phyloP scores from a whole-genome alignment of 2,888 invertebrate species.

The Aspidiotus rigidus region DNA sequence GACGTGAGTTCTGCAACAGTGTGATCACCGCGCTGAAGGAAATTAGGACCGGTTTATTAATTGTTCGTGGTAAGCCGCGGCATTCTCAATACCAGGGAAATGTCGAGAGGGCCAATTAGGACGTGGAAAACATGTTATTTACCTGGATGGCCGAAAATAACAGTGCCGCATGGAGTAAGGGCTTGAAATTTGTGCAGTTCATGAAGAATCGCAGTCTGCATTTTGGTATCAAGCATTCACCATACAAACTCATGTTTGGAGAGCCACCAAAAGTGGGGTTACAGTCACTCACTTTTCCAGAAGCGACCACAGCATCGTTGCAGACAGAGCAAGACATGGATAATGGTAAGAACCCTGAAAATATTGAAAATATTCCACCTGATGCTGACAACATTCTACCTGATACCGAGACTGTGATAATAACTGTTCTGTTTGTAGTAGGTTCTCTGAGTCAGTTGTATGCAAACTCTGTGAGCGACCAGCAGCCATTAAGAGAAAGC shows the following conservation, averaged over 20 bases:
- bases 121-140: not conserved
- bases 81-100: not conserved
- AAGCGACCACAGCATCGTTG: not conserved
- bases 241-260: not conserved
- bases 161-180: not conserved
- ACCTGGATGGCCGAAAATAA: not conserved
- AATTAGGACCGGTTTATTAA: not conserved
- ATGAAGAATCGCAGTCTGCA: no score
- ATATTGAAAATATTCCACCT: not conserved
- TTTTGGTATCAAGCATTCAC: not conserved
- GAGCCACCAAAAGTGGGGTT: no score
- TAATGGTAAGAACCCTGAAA: not conserved
- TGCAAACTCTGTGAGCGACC: not conserved
- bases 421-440: not conserved
- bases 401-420: not conserved
- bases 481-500: not conserved
- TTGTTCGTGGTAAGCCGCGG: not conserved
- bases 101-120: not conserved
- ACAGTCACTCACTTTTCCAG: not conserved
- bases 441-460: not conserved
- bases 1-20: not conserved
- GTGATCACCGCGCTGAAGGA: not conserved
- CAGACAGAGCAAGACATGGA: not conserved
- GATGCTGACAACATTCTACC: slow-evolving; percentile 3
- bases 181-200: not conserved